These are phyloP conservation scores for Ormyrus rosae DNA, from an alignment of 2,888 invertebrate genomes.

Conservation along the genomic window DNA sequence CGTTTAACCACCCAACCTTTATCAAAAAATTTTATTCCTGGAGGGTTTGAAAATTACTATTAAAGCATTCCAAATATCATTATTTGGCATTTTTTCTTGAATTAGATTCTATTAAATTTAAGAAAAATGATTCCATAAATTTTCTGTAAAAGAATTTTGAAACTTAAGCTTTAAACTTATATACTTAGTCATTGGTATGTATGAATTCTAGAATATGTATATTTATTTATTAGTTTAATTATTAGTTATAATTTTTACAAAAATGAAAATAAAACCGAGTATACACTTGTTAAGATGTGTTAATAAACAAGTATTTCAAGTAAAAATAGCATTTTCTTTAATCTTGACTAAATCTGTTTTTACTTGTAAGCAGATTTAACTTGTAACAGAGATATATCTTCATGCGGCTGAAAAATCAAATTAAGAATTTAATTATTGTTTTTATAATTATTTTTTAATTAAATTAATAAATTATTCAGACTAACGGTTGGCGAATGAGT, in stretches of 20 bases:
- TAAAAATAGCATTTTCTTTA: constrained; percentile 3
- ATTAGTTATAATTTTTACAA: too few species aligned
- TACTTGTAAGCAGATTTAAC: constrained; percentile 16
- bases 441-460: neutral
- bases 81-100: neutral
- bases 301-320: constrained; percentile 13
- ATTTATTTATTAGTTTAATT: too few species aligned
- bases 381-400: constrained; percentile 21
- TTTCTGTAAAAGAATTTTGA: neutral
- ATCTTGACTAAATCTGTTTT: neutral
- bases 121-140: neutral
- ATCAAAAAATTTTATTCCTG: constrained; percentile 68
- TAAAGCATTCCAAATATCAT: neutral
- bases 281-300: neutral
- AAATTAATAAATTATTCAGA: neutral
- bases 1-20: constrained; percentile 54
- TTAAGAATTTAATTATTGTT: constrained; percentile 1
- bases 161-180: neutral
- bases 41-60: constrained; percentile 60
- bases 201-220: too few species aligned
- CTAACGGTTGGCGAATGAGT: constrained; percentile 77
- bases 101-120: constrained; percentile 10
- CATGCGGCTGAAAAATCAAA: constrained; percentile 26
- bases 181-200: too few species aligned
- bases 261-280: too few species aligned